These are phyloP conservation scores for Lasioglossum marginatum DNA, from an alignment of 2,888 invertebrate genomes.

Conservation along the genomic window DNA sequence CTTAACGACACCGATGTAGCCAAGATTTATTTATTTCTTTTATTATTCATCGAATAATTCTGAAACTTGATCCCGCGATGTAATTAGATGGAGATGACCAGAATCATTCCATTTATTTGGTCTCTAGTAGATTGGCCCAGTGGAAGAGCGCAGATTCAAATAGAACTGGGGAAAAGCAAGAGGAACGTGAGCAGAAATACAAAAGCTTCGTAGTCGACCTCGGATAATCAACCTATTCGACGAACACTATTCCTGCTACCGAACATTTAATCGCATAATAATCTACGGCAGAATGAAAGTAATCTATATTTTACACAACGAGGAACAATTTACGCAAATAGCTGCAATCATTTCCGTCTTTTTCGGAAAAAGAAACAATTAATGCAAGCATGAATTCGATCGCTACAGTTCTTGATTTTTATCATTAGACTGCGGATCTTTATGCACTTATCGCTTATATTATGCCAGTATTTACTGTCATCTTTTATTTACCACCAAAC, in stretches of 20 bases:
- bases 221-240: slow-evolving; percentile 37
- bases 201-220: slow-evolving; percentile 21
- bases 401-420: neutral
- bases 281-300: slow-evolving; percentile 12
- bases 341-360: neutral
- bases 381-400: neutral
- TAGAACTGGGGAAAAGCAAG: slow-evolving; percentile 40
- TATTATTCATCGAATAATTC: neutral
- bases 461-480: no score
- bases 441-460: no score
- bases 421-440: no score
- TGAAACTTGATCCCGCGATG: neutral
- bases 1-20: neutral
- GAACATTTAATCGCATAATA: slow-evolving; percentile 17
- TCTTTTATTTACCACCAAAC: no score
- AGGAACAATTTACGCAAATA: no score
- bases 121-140: slow-evolving; percentile 21
- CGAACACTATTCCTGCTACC: slow-evolving; percentile 23
- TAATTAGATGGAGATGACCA: slow-evolving; percentile 1
- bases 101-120: slow-evolving; percentile 44
- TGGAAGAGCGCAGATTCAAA: slow-evolving; percentile 31
- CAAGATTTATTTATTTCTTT: neutral
- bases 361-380: neutral
- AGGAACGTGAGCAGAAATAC: slow-evolving; percentile 55
- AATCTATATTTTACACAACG: neutral